Evolutionary conservation across 2,113 vertebrate species (phyloP).

Genomic region (Craseonycteris thonglongyai): DNA sequence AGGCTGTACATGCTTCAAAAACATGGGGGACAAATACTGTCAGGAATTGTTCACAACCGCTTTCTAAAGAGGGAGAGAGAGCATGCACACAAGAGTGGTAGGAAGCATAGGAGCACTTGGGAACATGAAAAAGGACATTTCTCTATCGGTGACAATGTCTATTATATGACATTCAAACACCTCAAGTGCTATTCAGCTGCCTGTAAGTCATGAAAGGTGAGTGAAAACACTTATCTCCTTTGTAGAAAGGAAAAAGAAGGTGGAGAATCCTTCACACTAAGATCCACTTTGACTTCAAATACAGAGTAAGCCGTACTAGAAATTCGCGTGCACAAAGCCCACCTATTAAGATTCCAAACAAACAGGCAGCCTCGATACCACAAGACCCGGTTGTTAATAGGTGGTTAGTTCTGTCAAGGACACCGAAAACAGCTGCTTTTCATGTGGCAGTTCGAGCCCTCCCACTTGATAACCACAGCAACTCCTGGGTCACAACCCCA

Average conservation of each 20-base stretch:
- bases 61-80: neutral
- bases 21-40: neutral
- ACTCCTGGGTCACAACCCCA: conserved; percentile 61
- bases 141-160: conserved; percentile 67
- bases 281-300: conserved; percentile 76
- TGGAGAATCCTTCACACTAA: conserved; percentile 75
- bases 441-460: conserved; percentile 64
- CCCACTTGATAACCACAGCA: conserved; percentile 29
- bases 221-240: conserved; percentile 73
- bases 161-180: conserved; percentile 74
- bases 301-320: conserved; percentile 70
- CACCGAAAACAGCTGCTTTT: conserved; percentile 75
- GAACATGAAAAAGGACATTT: conserved; percentile 72
- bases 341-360: conserved; percentile 76
- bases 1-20: conserved; percentile 16
- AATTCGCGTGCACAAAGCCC: conserved; percentile 69
- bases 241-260: conserved; percentile 56
- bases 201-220: conserved; percentile 75
- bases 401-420: conserved; percentile 80
- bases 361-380: conserved; percentile 59
- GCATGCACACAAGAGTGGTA: neutral
- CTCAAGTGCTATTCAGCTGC: conserved; percentile 74
- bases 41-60: neutral
- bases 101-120: conserved; percentile 8
- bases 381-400: conserved; percentile 60